A percentile compares a stretch with the other conserved stretches of the same genome.
phyloP scores from a whole-genome alignment of 2,888 invertebrate species.

The Arge pagana region DNA sequence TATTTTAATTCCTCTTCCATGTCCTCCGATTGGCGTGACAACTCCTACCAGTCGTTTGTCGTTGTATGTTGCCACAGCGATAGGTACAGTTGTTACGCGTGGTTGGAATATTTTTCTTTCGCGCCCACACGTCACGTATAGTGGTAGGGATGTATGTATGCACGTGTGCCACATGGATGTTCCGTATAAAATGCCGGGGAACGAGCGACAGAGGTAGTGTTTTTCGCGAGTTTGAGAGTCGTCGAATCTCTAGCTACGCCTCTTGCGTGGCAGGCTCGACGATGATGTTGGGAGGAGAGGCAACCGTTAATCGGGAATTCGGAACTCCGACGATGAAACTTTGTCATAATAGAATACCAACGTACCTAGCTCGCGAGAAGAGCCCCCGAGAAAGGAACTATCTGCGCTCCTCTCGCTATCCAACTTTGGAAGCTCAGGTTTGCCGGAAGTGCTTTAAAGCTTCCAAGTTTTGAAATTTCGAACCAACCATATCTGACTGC shows the following conservation, averaged over 20 bases:
- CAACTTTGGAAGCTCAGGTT: conserved; percentile 3
- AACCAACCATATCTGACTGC: too few species aligned
- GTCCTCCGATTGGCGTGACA: too few species aligned
- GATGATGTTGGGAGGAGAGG: neutral
- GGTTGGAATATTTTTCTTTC: too few species aligned
- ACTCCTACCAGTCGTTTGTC: too few species aligned
- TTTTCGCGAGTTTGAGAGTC: neutral
- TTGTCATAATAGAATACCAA: conserved; percentile 11
- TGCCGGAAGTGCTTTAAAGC: conserved; percentile 5
- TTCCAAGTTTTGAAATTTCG: too few species aligned
- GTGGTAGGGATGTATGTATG: too few species aligned
- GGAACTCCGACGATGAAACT: conserved; percentile 2
- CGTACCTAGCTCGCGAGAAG: conserved; percentile 8
- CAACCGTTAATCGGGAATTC: conserved; percentile 3
- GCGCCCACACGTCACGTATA: too few species aligned
- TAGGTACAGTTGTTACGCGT: too few species aligned
- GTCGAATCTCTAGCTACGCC: neutral
- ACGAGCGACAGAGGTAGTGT: neutral
- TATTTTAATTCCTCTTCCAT: too few species aligned
- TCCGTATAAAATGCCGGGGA: neutral
- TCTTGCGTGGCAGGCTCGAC: too few species aligned
- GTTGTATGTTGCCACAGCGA: too few species aligned
- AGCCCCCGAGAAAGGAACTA: conserved; percentile 9
- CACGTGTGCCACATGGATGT: too few species aligned
- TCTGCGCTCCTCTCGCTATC: neutral